Evolutionary conservation across 2,888 invertebrate species (phyloP), one percentile per base, ranked within the genome.

Genomic region (Drosophila meridionalis): DNA sequence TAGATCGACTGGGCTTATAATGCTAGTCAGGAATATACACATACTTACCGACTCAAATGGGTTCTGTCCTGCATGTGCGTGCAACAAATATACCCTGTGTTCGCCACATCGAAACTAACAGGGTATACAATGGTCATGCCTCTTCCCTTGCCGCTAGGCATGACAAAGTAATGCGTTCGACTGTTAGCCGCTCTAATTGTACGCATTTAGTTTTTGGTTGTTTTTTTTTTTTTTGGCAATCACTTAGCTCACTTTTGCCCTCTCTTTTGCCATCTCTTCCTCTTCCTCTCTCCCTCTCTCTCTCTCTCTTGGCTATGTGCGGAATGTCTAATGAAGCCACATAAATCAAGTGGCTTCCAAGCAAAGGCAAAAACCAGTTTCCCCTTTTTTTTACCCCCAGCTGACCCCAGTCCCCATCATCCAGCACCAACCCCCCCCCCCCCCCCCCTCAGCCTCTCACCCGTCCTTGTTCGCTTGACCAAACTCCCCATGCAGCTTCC

Each of bases 321-420:
- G 87, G 90, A 91, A 91, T 92, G 85, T 85, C 79, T 91, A 91
- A 91, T 92, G 90, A 90, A 90, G 91, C 91, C 91, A 90, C 91
- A 91, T 92, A 91, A 91, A 91, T 92, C 92, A 92, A 91, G 84
- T 90, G 87, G 78, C 79, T 61, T 47, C 61, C 52, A 64, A 60
- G 53, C 45, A 62, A 67, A 65, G 61, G 64, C 73, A 57, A 71
- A 69, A 65, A 50, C 56, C 63, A 55, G 67, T 68, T 71, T 67
- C 53, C 66, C 55, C 59, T 48, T 60, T 68, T 61, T 28, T 61
- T 28, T 59, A 61, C 50, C 63, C 48, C 47, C 11, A 30, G 40
- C 30, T 55, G 38, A 43, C 56, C 38, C n/a, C 11, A n/a, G 20
- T 20, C 20, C 20, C 20, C 20, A 20, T 20, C 20, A 20, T 20